phyloP scores from a whole-genome alignment of 1,140 invertebrate species.

The Papilio polyxenes region DNA sequence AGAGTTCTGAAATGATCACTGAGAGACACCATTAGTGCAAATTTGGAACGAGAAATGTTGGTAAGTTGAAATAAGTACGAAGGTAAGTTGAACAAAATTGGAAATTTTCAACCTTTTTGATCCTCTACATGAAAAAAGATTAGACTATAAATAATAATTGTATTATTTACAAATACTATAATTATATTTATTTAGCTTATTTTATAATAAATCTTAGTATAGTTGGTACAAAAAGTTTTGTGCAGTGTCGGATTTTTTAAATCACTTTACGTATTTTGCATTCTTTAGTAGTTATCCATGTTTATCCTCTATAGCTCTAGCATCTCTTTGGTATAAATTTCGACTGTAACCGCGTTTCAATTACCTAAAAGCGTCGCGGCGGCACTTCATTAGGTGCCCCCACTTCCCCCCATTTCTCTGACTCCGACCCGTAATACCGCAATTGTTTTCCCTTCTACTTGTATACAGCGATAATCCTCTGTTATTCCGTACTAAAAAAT shows the following conservation, averaged over 20 bases:
- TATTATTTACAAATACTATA: too few species aligned
- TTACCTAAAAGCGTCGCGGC: slow-evolving; percentile 66
- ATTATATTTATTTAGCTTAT: background rate
- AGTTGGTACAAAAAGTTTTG: background rate
- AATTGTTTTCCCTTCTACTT: slow-evolving; percentile 58
- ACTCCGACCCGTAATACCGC: slow-evolving; percentile 57
- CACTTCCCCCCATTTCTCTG: slow-evolving; percentile 45
- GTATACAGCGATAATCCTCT: background rate
- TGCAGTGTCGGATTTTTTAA: background rate
- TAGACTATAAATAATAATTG: too few species aligned
- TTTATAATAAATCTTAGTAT: background rate
- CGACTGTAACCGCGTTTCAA: slow-evolving; percentile 59
- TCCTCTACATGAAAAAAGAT: too few species aligned
- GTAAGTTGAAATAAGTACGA: too few species aligned
- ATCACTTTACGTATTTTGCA: background rate
- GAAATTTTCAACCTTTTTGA: too few species aligned
- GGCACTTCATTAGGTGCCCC: slow-evolving; percentile 70
- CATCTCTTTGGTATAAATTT: slow-evolving; percentile 42
- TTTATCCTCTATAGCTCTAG: slow-evolving; percentile 27
- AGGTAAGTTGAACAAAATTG: too few species aligned
- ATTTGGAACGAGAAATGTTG: too few species aligned
- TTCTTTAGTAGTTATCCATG: background rate
- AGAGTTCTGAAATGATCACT: background rate
- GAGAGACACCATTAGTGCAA: too few species aligned
- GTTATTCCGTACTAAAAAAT: too few species aligned